phyloP scores from a whole-genome alignment of 2,888 invertebrate species.

The Aplocera efformata region DNA sequence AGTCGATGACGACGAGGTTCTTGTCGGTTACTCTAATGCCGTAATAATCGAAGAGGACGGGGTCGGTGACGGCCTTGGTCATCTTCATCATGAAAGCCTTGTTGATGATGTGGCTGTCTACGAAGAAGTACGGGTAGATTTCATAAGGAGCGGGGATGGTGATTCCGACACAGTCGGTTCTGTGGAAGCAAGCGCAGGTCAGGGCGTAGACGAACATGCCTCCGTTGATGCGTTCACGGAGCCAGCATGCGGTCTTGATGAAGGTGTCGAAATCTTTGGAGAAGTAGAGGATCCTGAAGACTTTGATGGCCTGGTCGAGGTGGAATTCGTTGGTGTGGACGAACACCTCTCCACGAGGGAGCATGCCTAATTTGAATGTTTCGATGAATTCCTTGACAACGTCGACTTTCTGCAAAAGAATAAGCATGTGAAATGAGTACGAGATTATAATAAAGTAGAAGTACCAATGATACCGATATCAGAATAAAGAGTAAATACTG shows the following conservation, averaged over 20 bases:
- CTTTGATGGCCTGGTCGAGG: slow-evolving; percentile 81
- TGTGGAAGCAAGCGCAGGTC: slow-evolving; percentile 84
- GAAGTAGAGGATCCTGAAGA: slow-evolving; percentile 83
- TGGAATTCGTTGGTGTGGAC: slow-evolving; percentile 82
- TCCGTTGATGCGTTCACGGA: slow-evolving; percentile 85
- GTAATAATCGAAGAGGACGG: slow-evolving; percentile 74
- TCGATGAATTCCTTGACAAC: slow-evolving; percentile 80
- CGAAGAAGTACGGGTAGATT: slow-evolving; percentile 88
- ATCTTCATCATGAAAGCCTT: slow-evolving; percentile 83
- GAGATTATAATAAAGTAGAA: too few species aligned
- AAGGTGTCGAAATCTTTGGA: slow-evolving; percentile 86
- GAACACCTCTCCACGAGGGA: slow-evolving; percentile 81
- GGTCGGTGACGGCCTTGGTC: slow-evolving; percentile 79
- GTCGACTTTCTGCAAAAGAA: slow-evolving; percentile 76
- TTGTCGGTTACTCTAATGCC: slow-evolving; percentile 74
- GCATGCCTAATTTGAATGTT: slow-evolving; percentile 77
- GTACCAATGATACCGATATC: too few species aligned
- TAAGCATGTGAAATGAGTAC: too few species aligned
- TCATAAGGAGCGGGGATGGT: slow-evolving; percentile 87
- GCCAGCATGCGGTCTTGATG: slow-evolving; percentile 84
- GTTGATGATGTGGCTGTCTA: slow-evolving; percentile 85
- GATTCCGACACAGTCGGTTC: slow-evolving; percentile 83
- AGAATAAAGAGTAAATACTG: too few species aligned
- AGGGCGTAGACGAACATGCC: slow-evolving; percentile 87
- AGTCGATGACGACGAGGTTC: slow-evolving; percentile 82